Percentiles rank a stretch among this genome's conserved stretches.
Conservation (phyloP, 2,113 vertebrate species). For the Ammodytes marinus region DNA sequence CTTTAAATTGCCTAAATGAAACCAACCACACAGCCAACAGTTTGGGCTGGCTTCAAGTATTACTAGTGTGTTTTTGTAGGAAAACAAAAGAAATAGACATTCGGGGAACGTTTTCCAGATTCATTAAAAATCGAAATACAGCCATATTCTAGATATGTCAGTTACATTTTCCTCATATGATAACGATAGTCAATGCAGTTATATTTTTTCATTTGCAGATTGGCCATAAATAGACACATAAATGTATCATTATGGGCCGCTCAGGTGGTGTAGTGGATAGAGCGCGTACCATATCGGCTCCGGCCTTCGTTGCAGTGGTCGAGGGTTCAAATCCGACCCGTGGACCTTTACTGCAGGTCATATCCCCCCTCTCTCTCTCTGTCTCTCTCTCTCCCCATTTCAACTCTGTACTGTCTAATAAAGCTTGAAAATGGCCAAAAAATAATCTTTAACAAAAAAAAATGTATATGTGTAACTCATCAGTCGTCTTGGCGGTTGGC, state of each 20-base stretch:
- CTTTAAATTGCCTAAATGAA: background rate
- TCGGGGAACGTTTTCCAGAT: background rate
- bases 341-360: too few species aligned
- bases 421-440: too few species aligned
- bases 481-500: constrained; percentile 50
- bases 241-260: too few species aligned
- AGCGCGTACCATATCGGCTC: too few species aligned
- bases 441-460: too few species aligned
- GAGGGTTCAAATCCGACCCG: too few species aligned
- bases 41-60: background rate
- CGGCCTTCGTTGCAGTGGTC: too few species aligned
- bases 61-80: background rate
- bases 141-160: background rate
- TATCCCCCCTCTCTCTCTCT: too few species aligned
- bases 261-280: too few species aligned
- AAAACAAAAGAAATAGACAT: background rate
- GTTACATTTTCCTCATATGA: background rate
- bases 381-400: too few species aligned
- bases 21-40: background rate
- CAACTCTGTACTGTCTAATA: too few species aligned
- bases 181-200: background rate
- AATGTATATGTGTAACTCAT: background rate
- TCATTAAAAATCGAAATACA: background rate
- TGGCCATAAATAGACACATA: too few species aligned
- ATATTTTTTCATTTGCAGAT: background rate